A percentile compares a stretch with the other conserved stretches of the same genome.
Evolutionary conservation across 2,888 invertebrate species (phyloP).

Genomic region (Capitulum mitella): DNA sequence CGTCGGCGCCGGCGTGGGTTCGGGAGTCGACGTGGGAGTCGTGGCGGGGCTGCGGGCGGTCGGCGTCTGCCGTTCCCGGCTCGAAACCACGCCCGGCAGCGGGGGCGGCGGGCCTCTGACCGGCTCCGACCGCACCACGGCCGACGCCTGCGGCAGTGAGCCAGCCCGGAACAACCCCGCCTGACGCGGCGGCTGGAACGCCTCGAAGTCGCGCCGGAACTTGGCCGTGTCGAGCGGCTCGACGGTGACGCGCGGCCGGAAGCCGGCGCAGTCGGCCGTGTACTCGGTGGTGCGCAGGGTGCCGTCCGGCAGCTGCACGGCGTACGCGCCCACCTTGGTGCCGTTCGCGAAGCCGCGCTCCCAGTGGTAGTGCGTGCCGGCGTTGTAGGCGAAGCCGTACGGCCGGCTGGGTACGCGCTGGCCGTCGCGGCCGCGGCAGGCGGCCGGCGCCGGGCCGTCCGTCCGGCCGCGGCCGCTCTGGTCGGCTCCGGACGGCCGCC

Average conservation of each 20-base stretch:
- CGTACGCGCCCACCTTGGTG: conserved; percentile 11
- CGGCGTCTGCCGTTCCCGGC: neutral
- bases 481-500: neutral
- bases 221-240: neutral
- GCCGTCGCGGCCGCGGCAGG: neutral
- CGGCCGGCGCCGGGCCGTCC: neutral
- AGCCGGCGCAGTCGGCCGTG: conserved; percentile 6
- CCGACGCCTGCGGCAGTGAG: neutral
- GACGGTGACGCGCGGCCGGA: neutral
- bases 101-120: neutral
- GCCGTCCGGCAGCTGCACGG: neutral
- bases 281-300: neutral
- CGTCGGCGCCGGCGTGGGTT: neutral
- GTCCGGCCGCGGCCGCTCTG: neutral
- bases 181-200: neutral
- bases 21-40: neutral
- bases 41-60: neutral
- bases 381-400: conserved; percentile 17
- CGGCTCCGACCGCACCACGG: neutral
- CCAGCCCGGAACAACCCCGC: neutral
- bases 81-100: neutral
- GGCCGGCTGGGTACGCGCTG: neutral
- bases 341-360: conserved; percentile 4
- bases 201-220: neutral
- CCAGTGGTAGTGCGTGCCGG: conserved; percentile 12